phyloP scores from a whole-genome alignment of 2,113 vertebrate species.

The Euleptes europaea region DNA sequence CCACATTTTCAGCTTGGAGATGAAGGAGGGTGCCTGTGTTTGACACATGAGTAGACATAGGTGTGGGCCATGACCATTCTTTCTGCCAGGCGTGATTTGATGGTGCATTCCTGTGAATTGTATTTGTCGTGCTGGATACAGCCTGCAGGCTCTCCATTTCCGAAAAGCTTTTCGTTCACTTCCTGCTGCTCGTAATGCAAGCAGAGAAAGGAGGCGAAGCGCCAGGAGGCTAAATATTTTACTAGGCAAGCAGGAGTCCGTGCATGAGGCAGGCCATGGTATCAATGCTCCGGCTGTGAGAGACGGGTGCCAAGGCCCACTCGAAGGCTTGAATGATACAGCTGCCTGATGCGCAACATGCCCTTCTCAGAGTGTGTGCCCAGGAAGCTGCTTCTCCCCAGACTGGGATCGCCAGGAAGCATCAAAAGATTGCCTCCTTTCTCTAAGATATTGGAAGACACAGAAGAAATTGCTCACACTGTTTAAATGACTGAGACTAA shows the following conservation, averaged over 20 bases:
- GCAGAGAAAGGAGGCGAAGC: neutral
- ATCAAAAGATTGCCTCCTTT: conserved; percentile 55
- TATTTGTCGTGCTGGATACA: no score
- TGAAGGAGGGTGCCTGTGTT: neutral
- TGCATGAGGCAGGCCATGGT: neutral
- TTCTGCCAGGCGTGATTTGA: neutral
- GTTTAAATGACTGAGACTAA: conserved; percentile 33
- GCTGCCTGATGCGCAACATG: conserved; percentile 3
- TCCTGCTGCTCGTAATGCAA: neutral
- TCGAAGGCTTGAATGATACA: conserved; percentile 8
- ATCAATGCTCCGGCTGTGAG: neutral
- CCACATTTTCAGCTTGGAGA: no score
- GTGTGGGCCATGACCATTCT: neutral
- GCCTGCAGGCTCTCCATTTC: neutral
- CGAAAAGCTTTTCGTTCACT: neutral
- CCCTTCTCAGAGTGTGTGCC: conserved; percentile 44
- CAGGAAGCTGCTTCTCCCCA: conserved; percentile 43
- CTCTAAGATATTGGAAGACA: conserved; percentile 31
- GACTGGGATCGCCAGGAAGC: conserved; percentile 48
- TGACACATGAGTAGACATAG: neutral
- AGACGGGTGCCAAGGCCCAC: conserved; percentile 8
- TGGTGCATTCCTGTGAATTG: neutral
- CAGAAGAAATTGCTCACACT: conserved; percentile 48
- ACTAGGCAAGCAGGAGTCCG: conserved; percentile 1
- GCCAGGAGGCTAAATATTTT: conserved; percentile 6